Conservation (phyloP, 2,888 invertebrate species). For the Lochmaea capreae region DNA sequence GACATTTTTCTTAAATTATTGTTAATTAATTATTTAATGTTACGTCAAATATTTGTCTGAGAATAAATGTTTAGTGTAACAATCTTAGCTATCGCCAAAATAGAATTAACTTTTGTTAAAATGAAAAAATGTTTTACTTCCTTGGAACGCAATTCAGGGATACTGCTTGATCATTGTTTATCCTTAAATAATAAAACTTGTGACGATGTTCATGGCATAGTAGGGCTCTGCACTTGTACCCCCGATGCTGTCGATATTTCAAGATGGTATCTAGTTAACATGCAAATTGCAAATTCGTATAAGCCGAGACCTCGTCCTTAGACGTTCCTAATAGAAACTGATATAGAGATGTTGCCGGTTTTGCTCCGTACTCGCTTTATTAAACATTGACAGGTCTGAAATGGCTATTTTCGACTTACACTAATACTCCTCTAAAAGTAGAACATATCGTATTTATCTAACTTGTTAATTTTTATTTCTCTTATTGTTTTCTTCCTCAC, state of each 20-base stretch:
- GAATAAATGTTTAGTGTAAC: too few species aligned
- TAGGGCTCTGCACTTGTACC: conserved; percentile 38
- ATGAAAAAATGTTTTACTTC: too few species aligned
- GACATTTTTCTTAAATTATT: too few species aligned
- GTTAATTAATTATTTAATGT: too few species aligned
- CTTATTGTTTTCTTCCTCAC: too few species aligned
- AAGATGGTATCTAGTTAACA: conserved; percentile 65
- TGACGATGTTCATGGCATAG: not conserved
- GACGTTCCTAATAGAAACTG: conserved; percentile 56
- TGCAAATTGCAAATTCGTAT: conserved; percentile 64
- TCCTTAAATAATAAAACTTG: not conserved
- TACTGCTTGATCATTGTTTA: not conserved
- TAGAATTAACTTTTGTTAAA: too few species aligned
- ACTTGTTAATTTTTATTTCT: too few species aligned
- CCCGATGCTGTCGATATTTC: conserved; percentile 62
- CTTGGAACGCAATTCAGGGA: too few species aligned
- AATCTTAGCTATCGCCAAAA: too few species aligned
- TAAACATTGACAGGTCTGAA: conserved; percentile 41
- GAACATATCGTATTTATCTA: too few species aligned
- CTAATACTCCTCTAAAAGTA: too few species aligned
- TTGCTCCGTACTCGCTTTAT: conserved; percentile 46
- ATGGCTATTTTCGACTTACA: conserved; percentile 3
- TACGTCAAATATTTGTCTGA: too few species aligned
- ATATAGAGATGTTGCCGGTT: conserved; percentile 50
- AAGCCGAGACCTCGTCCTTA: conserved; percentile 56